Conservation (phyloP, 2,888 invertebrate genomes). For the Cosmopolites sordidus region DNA sequence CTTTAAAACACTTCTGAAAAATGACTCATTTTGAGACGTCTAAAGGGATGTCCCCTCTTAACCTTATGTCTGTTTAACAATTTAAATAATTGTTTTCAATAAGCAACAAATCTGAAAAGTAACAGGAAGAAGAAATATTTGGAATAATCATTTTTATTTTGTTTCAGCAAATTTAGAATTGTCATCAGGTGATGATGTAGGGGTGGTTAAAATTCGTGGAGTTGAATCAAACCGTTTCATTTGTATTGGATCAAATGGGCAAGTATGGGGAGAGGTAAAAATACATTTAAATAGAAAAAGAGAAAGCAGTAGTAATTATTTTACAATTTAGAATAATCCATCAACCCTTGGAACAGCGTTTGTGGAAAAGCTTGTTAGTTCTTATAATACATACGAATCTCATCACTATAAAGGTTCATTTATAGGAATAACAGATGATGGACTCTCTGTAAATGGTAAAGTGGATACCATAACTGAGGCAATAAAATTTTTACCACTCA, state of each 20-base stretch:
- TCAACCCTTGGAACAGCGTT: conserved; percentile 50
- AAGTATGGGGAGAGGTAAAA: conserved; percentile 54
- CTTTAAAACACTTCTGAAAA: too few species aligned
- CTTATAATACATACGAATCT: conserved; percentile 53
- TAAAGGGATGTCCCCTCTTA: too few species aligned
- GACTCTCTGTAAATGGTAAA: too few species aligned
- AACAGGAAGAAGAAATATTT: too few species aligned
- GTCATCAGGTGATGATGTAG: conserved; percentile 48
- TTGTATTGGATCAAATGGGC: conserved; percentile 54
- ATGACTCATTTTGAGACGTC: too few species aligned
- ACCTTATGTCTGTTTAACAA: too few species aligned
- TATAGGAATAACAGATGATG: conserved; percentile 55
- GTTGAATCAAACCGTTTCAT: conserved; percentile 51
- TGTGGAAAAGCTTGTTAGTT: conserved; percentile 50
- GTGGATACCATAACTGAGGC: too few species aligned
- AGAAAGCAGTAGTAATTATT: not conserved
- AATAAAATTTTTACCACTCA: too few species aligned
- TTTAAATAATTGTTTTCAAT: too few species aligned
- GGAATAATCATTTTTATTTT: not conserved
- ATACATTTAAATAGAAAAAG: not conserved
- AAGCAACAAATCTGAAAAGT: too few species aligned
- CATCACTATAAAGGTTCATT: conserved; percentile 49
- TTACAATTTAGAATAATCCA: conserved; percentile 38
- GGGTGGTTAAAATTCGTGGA: conserved; percentile 52
- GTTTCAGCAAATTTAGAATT: conserved; percentile 51